Evolutionary conservation across 2,797 vertebrate genomes (phyloP).

Genomic region (Smutsia gigantea): DNA sequence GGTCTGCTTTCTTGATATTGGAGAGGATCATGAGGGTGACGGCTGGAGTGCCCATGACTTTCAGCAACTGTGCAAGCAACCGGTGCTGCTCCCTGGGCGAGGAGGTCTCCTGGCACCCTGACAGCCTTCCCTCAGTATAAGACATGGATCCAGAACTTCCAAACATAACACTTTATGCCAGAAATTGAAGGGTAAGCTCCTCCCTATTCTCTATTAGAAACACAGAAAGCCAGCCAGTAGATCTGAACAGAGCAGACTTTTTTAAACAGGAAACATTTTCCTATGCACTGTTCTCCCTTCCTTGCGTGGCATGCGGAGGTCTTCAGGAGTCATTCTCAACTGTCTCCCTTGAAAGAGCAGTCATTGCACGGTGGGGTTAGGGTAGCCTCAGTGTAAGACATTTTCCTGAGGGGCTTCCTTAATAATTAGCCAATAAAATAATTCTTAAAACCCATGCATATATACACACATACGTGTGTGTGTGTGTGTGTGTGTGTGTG

Average conservation of each 20-base stretch:
- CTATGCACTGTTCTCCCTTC: neutral
- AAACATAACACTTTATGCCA: neutral
- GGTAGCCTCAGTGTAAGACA: neutral
- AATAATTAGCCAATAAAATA: neutral
- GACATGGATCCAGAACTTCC: neutral
- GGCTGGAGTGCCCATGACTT: neutral
- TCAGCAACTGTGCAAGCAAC: neutral
- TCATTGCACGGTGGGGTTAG: neutral
- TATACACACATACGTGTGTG: neutral
- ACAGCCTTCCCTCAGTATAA: neutral
- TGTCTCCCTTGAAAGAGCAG: neutral
- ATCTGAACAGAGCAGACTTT: neutral
- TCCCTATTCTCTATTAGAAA: neutral
- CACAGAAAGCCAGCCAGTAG: neutral
- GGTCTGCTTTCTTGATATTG: neutral
- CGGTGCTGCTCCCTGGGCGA: rapidly evolving
- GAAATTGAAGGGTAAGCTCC: neutral
- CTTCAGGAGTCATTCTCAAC: neutral
- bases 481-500: too few relatives aligned
- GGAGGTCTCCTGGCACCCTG: neutral
- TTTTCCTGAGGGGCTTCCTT: neutral
- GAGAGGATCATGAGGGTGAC: neutral
- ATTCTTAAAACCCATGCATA: neutral
- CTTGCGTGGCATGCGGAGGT: neutral
- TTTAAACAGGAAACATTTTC: neutral